These are phyloP conservation scores for Lasioglossum albipes DNA, from an alignment of 1,140 invertebrate species.

Conservation along the genomic window DNA sequence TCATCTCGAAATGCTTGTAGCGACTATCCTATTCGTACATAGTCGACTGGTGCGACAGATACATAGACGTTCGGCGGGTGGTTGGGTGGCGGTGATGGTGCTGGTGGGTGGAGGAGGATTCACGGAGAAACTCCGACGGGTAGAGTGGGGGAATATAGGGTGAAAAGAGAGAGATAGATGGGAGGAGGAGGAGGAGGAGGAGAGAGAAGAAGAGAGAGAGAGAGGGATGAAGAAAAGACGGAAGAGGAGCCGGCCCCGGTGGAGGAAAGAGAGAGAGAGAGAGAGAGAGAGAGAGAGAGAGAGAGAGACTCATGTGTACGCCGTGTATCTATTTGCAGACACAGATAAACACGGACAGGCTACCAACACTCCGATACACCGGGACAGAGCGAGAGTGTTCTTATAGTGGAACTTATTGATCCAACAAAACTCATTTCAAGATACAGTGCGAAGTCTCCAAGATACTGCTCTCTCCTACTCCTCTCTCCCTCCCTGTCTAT, in stretches of 20 bases:
- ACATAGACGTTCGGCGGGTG: constrained; percentile 53
- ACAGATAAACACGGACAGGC: constrained; percentile 74
- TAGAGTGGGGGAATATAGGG: neutral
- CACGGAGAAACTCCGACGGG: neutral
- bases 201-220: neutral
- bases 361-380: constrained; percentile 68
- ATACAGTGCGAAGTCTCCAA: constrained; percentile 82
- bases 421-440: constrained; percentile 82
- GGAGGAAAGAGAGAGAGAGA: constrained; percentile 40
- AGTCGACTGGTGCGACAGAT: constrained; percentile 68
- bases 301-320: constrained; percentile 68
- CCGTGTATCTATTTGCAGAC: constrained; percentile 75
- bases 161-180: constrained; percentile 14
- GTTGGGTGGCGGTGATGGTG: neutral
- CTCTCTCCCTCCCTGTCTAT: constrained; percentile 24
- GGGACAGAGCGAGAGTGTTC: constrained; percentile 77
- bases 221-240: constrained; percentile 39
- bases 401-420: constrained; percentile 82
- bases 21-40: constrained; percentile 71
- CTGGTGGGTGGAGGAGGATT: neutral
- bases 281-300: constrained; percentile 44
- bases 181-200: neutral
- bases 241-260: constrained; percentile 36
- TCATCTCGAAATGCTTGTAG: constrained; percentile 70
- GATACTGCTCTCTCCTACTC: constrained; percentile 79